phyloP scores from a whole-genome alignment of 2,113 vertebrate genomes.

The Brachypteracias leptosomus region DNA sequence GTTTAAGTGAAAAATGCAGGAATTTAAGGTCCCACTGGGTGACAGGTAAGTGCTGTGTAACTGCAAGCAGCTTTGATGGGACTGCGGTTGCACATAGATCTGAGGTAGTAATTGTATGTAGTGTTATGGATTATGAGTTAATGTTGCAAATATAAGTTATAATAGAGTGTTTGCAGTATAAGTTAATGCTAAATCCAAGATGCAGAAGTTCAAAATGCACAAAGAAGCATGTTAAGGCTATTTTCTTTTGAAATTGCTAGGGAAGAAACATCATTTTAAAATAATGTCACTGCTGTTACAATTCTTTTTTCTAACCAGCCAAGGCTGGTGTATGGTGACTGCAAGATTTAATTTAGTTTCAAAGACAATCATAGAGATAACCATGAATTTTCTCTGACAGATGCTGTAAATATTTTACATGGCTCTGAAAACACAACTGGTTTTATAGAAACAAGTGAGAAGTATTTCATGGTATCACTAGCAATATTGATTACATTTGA shows the following conservation, averaged over 20 bases:
- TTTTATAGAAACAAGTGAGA: neutral
- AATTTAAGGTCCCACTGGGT: neutral
- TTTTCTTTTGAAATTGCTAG: neutral
- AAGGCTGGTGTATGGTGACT: neutral
- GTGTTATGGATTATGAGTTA: neutral
- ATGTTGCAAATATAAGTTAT: neutral
- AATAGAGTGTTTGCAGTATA: neutral
- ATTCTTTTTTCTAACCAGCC: neutral
- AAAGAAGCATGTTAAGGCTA: neutral
- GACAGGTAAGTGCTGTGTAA: neutral
- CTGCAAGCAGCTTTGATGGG: neutral
- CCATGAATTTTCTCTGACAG: neutral
- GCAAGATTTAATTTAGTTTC: neutral
- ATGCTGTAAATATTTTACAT: neutral
- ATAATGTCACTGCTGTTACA: neutral
- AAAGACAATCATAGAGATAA: neutral
- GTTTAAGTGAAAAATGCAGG: neutral
- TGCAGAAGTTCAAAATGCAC: neutral
- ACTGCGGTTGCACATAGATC: fast-evolving
- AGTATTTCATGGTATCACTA: neutral
- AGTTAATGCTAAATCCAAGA: neutral
- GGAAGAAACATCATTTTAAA: neutral
- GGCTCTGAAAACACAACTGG: neutral
- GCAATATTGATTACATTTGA: neutral
- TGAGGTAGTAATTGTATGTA: neutral